Evolutionary conservation across 2,888 invertebrate genomes (phyloP).

Genomic region (Rutpela maculata): DNA sequence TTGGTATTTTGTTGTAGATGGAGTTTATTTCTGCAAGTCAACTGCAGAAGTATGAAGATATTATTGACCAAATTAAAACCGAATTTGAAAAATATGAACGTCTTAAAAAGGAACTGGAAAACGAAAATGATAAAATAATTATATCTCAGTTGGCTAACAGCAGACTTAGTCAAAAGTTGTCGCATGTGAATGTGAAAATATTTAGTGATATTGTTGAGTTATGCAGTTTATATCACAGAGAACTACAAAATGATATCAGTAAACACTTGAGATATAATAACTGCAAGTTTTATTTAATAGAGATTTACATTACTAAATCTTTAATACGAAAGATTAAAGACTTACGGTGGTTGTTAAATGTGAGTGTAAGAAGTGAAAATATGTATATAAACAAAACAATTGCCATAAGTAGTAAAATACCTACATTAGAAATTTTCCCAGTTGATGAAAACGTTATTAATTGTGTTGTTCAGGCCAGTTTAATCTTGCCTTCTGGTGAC

Average conservation of each 20-base stretch:
- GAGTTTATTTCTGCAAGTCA: constrained; percentile 58
- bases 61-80: constrained; percentile 65
- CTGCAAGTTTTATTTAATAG: constrained; percentile 66
- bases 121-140: constrained; percentile 62
- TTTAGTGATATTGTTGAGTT: constrained; percentile 64
- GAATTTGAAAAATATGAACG: constrained; percentile 63
- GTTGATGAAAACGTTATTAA: constrained; percentile 59
- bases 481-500: constrained; percentile 58
- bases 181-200: constrained; percentile 65
- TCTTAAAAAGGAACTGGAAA: constrained; percentile 60
- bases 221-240: constrained; percentile 60
- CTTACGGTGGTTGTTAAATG: constrained; percentile 62
- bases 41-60: constrained; percentile 62
- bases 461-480: constrained; percentile 57
- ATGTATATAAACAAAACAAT: constrained; percentile 49
- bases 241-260: constrained; percentile 55
- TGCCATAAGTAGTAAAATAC: constrained; percentile 49
- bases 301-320: constrained; percentile 64
- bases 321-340: constrained; percentile 62
- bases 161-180: constrained; percentile 59
- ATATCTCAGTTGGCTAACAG: constrained; percentile 58
- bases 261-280: constrained; percentile 48
- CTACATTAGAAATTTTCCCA: constrained; percentile 62
- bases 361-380: constrained; percentile 54
- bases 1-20: constrained; percentile 57